Evolutionary conservation across 2,113 vertebrate species (phyloP), one percentile per base, ranked within the genome.

Genomic region (Trachemys scripta): DNA sequence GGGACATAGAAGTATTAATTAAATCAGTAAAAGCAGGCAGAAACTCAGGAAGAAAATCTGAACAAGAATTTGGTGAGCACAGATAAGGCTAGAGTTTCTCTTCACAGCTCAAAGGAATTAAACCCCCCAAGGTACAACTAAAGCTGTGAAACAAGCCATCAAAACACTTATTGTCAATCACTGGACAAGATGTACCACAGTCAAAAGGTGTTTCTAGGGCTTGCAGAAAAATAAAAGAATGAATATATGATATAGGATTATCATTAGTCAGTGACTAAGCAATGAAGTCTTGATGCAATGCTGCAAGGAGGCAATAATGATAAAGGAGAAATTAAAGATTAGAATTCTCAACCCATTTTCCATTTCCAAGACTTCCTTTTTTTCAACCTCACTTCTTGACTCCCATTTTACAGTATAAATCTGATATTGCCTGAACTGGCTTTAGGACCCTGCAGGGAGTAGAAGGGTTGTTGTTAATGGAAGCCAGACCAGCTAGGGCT

Each of bases 1-100:
- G 91, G 96, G 97, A 95, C 94, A 96, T 12, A 90, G 16, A 96
- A 87, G 86, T 72, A 81, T 97, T 98, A 97, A 98, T 97, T 98
- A 98, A 95, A 96, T 95, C 95, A 95, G 95, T 88, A 96, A 91
- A 90, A 80, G 80, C 90, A 96, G 83, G 93, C 92, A 96, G 95
- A 88, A 90, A 50, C 89, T 93, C 75, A 95, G 56, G 84, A 96
- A 47, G 82, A 96, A 96, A 95, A 87, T 88, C 87, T 88, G 80
- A 97, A 94, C 65, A 94, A 88, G 92, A 96, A 87, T 96, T 97
- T 94, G 94, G 94, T 79, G 95, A 96, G 82, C 53, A 75, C 81
- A 87, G 97, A 96, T 98, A 98, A 97, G 90, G 29, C 65, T 80
- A 83, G 54, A 87, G 92, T 85, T 95, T 90, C 86, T 89, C 91